A percentile compares a stretch with the other conserved stretches of the same genome.
These are phyloP conservation scores for Gymnobelideus leadbeateri DNA, from an alignment of 2,113 vertebrate genomes.

Conservation along the genomic window DNA sequence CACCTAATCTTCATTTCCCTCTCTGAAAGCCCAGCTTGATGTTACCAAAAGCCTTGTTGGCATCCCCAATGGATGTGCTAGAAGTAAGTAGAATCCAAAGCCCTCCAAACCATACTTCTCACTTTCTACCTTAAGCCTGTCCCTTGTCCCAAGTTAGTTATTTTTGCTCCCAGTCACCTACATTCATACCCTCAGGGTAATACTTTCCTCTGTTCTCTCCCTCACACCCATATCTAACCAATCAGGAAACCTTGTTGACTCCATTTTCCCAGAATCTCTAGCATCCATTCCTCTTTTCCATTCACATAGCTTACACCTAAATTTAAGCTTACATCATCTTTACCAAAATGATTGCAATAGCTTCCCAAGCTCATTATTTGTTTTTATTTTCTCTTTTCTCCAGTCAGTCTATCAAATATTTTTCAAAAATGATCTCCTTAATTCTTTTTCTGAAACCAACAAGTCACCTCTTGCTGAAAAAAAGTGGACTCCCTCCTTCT, in stretches of 20 bases:
- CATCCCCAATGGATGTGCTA: too few relatives aligned
- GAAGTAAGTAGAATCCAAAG: too few relatives aligned
- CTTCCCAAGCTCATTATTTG: neutral
- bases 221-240: neutral
- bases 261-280: neutral
- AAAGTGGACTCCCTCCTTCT: neutral
- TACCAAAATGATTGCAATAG: neutral
- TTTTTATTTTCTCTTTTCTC: neutral
- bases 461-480: neutral
- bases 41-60: too few relatives aligned
- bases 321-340: neutral
- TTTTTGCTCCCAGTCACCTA: neutral
- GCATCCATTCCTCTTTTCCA: neutral
- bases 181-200: neutral
- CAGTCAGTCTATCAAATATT: neutral
- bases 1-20: too few relatives aligned
- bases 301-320: neutral
- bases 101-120: too few relatives aligned
- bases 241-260: neutral
- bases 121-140: neutral
- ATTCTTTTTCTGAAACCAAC: neutral
- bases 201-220: neutral
- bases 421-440: neutral
- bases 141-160: neutral
- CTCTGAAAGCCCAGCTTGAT: too few relatives aligned